Base-by-base conservation (phyloP, 2,888 invertebrate species). In the Heteropelma amictum region DNA sequence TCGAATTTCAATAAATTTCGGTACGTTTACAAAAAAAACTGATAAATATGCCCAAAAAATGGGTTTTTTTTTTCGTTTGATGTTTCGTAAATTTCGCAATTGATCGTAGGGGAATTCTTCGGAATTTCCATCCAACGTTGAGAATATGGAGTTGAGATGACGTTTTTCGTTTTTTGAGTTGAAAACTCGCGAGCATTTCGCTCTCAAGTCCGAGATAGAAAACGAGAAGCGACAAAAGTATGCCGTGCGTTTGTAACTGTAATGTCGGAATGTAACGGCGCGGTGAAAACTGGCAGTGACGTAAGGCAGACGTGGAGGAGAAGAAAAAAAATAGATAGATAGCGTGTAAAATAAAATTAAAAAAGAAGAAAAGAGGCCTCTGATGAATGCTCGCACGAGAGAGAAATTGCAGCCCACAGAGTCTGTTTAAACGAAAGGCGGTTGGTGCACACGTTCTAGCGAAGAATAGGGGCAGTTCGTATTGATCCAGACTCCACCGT, bases 401-500 rank as follows among this genome's bases (percentile, higher is more conserved):
- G n/a, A 28, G 38, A 54, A 67, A 56, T 47, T 67, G 56, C 67
- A 56, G 67, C n/a, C 23, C 49, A 35, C 14, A 61, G 38, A 51
- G 49, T 28, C 28, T 38, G 40, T 56, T 71, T 56, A 63, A 71
- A 75, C 75, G 71, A 49, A 28, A 63, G 54, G 76, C 35, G 74
- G 54, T 65, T 64, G 70, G 75, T 68, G 70, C 69, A 68, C 56
- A 81, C 80, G 81, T 82, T 83, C 76, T 79, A 72, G 77, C 77
- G 80, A 85, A 85, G 86, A 87, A 87, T 87, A 86, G 86, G 85
- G 83, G 84, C 84, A 84, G 86, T 86, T 85, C 82, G 86, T 87
- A 87, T 88, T 88, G 88, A 88, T 88, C 87, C 84, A 79, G 82
- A 81, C 82, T 71, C 84, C 83, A 84, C 78, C 81, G 77, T 65